Evolutionary conservation across 2,888 invertebrate species (phyloP).

Genomic region (Leistus spinibarbis): DNA sequence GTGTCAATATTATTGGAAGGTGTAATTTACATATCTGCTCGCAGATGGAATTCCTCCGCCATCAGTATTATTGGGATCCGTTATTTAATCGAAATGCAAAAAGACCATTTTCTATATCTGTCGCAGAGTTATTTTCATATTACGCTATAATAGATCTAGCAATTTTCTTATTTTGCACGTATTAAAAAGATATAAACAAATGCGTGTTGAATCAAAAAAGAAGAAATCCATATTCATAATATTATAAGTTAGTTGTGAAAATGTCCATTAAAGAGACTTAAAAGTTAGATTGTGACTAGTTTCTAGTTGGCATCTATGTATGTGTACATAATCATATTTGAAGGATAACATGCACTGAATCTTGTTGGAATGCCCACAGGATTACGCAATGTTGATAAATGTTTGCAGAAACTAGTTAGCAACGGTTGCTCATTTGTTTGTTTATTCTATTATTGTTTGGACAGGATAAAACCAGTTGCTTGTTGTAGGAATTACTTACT

Average conservation of each 20-base stretch:
- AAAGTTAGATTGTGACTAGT: background rate
- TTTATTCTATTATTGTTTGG: background rate
- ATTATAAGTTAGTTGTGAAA: no score
- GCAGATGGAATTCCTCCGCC: background rate
- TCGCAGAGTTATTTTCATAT: background rate
- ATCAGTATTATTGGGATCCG: background rate
- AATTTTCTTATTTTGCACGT: no score
- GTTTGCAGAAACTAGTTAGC: background rate
- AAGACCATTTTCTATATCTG: background rate
- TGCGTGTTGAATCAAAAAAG: no score
- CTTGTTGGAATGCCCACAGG: background rate
- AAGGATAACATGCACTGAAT: background rate
- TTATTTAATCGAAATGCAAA: background rate
- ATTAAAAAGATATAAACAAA: no score
- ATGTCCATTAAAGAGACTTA: no score
- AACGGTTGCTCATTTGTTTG: background rate
- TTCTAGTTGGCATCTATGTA: no score
- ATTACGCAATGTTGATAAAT: background rate
- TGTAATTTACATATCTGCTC: conserved; percentile 1
- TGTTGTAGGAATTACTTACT: background rate
- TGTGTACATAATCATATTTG: background rate
- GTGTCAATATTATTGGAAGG: conserved; percentile 5
- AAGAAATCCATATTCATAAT: no score
- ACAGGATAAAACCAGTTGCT: background rate
- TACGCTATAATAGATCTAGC: background rate